A percentile compares a stretch with the other conserved stretches of the same genome.
These are phyloP conservation scores for Eumaeus atala DNA, from an alignment of 1,140 invertebrate genomes.

Conservation along the genomic window DNA sequence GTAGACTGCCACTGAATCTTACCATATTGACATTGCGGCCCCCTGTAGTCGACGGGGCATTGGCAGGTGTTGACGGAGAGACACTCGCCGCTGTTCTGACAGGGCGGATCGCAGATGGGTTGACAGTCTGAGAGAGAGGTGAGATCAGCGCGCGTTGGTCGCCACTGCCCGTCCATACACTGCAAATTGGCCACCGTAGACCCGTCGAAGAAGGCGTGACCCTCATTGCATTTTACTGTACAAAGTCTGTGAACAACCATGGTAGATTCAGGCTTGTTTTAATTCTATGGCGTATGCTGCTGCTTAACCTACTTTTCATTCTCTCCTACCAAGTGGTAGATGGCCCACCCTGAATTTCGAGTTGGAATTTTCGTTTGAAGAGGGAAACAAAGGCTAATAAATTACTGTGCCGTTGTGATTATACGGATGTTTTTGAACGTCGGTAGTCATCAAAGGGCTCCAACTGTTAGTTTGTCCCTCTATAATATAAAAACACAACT, in stretches of 20 bases:
- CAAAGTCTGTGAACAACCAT: slow-evolving; percentile 69
- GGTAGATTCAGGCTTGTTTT: neutral
- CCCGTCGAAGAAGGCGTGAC: slow-evolving; percentile 81
- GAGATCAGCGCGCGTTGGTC: slow-evolving; percentile 76
- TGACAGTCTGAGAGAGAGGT: slow-evolving; percentile 78
- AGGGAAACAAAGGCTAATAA: too few relatives aligned
- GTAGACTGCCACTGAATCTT: slow-evolving; percentile 76
- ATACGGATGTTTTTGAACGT: too few relatives aligned
- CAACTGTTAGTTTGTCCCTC: too few relatives aligned
- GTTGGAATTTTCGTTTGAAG: too few relatives aligned
- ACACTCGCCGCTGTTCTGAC: slow-evolving; percentile 85
- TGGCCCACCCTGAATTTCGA: too few relatives aligned
- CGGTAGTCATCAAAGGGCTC: too few relatives aligned
- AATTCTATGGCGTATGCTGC: too few relatives aligned
- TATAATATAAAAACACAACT: too few relatives aligned
- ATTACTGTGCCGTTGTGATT: too few relatives aligned
- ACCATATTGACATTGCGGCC: slow-evolving; percentile 82
- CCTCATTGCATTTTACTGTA: slow-evolving; percentile 76
- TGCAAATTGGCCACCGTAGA: slow-evolving; percentile 76
- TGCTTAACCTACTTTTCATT: too few relatives aligned
- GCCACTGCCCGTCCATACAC: slow-evolving; percentile 80
- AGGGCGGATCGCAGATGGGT: slow-evolving; percentile 82
- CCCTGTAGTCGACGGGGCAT: slow-evolving; percentile 82
- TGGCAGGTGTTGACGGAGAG: slow-evolving; percentile 83
- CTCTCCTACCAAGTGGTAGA: too few relatives aligned